Base-by-base conservation (phyloP, 2,888 invertebrate species). In the Netelia inedita region DNA sequence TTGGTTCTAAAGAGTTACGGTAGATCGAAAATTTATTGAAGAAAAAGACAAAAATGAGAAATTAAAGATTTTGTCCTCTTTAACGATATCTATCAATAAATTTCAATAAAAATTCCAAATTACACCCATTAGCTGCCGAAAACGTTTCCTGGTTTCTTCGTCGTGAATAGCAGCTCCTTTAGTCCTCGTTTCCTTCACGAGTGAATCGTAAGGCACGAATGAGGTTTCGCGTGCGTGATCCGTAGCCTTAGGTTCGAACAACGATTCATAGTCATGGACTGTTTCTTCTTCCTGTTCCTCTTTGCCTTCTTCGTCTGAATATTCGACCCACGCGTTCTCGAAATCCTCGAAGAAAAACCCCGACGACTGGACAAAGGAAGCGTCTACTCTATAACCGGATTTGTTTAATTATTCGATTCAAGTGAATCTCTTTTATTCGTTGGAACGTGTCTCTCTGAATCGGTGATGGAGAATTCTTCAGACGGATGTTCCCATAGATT, bases 91-190 rank as follows among this genome's bases (percentile, higher is more conserved):
- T 14, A 66, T 2, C n/a, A 23, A 66, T 66, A 21, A 16, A 6
- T 35, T 11, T 66, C n/a, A 2, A 21, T 16, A 8, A 28, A 35
- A 35, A 73, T 19, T 73, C 68, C 16, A 69, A 65, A 35, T 90
- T 89, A 90, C 90, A 80, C 86, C 88, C 43, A 90, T 86, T 28
- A 89, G 65, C 57, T 75, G 76, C 41, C 68, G 85, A 43, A 88
- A 59, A 14, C 71, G 57, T 46, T 85, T 81, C 28, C 78, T 86
- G 41, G 75, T 81, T 41, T 79, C 83, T 71, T 85, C 68, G 10
- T 76, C 35, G 10, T 57, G 78, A 0, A 41, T 46, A 0, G 66
- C 23, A 10, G 79, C 82, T 65, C 66, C 83, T 14, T 53, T 81
- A 3, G 72, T 80, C 1, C 53, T 78, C 21, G 72, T 74, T 1